Evolutionary conservation across 2,113 vertebrate genomes (phyloP).

Genomic region (Pseudorasbora parva): DNA sequence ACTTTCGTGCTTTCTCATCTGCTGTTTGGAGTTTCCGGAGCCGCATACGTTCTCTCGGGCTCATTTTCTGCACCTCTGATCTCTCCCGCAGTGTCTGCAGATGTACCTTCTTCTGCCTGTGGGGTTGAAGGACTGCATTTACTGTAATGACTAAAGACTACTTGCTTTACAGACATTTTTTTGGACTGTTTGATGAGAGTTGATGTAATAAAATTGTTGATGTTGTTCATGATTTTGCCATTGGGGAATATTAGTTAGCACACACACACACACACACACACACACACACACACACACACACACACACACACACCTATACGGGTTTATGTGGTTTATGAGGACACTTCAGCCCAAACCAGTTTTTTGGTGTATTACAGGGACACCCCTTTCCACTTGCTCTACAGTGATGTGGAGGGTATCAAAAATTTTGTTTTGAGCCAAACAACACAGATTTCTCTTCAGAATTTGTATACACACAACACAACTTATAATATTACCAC

Average conservation of each 20-base stretch:
- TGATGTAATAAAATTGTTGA: neutral
- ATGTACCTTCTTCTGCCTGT: constrained; percentile 80
- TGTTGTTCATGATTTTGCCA: neutral
- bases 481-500: too few species aligned
- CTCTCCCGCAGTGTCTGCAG: constrained; percentile 80
- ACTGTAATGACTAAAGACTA: neutral
- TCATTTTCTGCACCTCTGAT: constrained; percentile 84
- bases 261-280: too few species aligned
- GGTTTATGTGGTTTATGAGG: too few species aligned
- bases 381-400: too few species aligned
- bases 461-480: too few species aligned
- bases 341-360: too few species aligned
- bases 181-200: neutral
- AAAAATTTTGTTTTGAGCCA: too few species aligned
- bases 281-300: too few species aligned
- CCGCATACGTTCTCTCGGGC: constrained; percentile 79
- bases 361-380: too few species aligned
- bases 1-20: constrained; percentile 76
- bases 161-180: constrained; percentile 4
- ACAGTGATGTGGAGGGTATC: too few species aligned
- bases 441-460: too few species aligned
- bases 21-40: constrained; percentile 80
- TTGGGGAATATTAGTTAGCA: neutral
- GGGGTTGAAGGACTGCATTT: constrained; percentile 58
- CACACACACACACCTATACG: too few species aligned